Conservation (phyloP, 2,797 vertebrate genomes). For the Rhinogobio ventralis region DNA sequence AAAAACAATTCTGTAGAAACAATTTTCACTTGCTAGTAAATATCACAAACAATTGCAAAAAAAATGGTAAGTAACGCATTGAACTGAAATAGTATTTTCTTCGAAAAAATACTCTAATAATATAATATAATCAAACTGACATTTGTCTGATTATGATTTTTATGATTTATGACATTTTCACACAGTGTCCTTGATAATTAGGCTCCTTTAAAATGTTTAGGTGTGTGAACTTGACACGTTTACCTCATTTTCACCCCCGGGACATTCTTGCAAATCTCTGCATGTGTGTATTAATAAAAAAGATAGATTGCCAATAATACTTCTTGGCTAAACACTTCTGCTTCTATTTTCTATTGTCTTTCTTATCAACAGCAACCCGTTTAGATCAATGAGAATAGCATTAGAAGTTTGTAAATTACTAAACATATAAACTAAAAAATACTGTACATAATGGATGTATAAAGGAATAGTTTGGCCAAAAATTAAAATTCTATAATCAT, state of each 20-base stretch:
- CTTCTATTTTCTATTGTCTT: slow-evolving; percentile 48
- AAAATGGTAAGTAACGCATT: not conserved
- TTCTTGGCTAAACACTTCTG: slow-evolving; percentile 17
- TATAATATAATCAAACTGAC: not conserved
- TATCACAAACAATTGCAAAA: no score
- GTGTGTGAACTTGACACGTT: slow-evolving; percentile 41
- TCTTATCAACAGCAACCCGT: slow-evolving; percentile 58
- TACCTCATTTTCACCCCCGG: slow-evolving; percentile 58
- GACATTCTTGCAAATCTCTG: slow-evolving; percentile 37
- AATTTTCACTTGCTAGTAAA: no score
- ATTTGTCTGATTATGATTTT: not conserved
- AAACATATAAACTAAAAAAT: not conserved
- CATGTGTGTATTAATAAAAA: slow-evolving; percentile 55
- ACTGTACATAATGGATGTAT: not conserved
- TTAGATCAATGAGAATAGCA: slow-evolving; percentile 49
- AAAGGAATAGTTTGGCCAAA: not conserved
- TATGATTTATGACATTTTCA: not conserved
- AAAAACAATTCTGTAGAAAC: no score
- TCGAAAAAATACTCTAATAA: not conserved
- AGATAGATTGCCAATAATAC: slow-evolving; percentile 49
- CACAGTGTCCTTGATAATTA: slow-evolving; percentile 14
- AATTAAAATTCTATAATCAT: accelerated
- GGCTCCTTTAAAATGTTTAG: slow-evolving; percentile 23
- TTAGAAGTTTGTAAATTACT: slow-evolving; percentile 3
- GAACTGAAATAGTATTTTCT: not conserved